Evolutionary conservation across 2,888 invertebrate genomes (phyloP), one percentile per base, ranked within the genome.

Genomic region (Toxonevra muliebris): DNA sequence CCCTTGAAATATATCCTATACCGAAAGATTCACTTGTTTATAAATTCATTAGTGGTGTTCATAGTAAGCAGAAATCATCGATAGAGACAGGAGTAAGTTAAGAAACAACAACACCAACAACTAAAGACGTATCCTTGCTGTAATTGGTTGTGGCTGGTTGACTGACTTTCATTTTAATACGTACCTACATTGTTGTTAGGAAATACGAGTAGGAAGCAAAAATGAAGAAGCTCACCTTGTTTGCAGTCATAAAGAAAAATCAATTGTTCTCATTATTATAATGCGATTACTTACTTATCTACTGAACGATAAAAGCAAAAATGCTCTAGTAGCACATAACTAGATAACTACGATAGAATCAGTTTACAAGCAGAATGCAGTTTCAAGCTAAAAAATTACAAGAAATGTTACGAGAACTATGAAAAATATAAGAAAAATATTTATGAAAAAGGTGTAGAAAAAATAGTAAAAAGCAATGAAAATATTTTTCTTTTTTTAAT

Each of bases 211-310:
- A 43, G 61, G 54, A 30, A 59, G 61, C 58, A 63, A 65, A 52
- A 67, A 59, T 50, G 43, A 48, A 53, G 30, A 50, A 59, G 42
- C 45, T 65, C 69, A 68, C 61, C 72, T 70, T 73, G 71, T 73
- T 73, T 70, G 71, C 68, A 66, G 69, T 69, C 75, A 77, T 74
- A 77, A 78, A 81, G 77, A 77, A 77, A 82, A 82, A 82, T 83
- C 83, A 82, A 82, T 82, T 82, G 82, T 82, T 80, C 81, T 80
- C 82, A 82, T 82, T 82, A 83, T 81, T 79, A 80, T 82, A 83
- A 82, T 83, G 83, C 81, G 82, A 82, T 82, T 82, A 83, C 73
- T 75, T 73, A 66, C 78, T 80, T 79, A 80, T 80, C 80, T 79
- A 78, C 78, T 80, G 80, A 80, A 79, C 79, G 78, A 80, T 77